These are phyloP conservation scores for Felis catus DNA, from an alignment of 2,113 vertebrate species.

Conservation along the genomic window F.catus_Fca126_mat1.0 CM031411.1:86477001-86477500, in stretches of 20 bases:
- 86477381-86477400: conserved; percentile 19
- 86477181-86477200: conserved; percentile 36
- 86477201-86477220: not conserved
- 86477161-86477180: conserved; percentile 43
- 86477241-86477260: conserved; percentile 2
- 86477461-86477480: conserved; percentile 49
- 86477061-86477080: conserved; percentile 36
- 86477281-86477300: conserved; percentile 13
- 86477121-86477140: conserved; percentile 50
- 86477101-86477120: conserved; percentile 59
- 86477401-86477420: conserved; percentile 37
- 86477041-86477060: conserved; percentile 51
- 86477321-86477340: not conserved
- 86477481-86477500: conserved; percentile 33
- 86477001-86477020: conserved; percentile 49
- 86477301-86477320: not conserved
- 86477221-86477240: not conserved
- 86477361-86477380: conserved; percentile 1
- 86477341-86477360: conserved; percentile 42
- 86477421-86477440: conserved; percentile 59
- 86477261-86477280: not conserved
- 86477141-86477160: conserved; percentile 36
- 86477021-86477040: not conserved
- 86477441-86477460: conserved; percentile 33
- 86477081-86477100: conserved; percentile 50